Evolutionary conservation across 1,140 invertebrate species (phyloP).

Genomic region (Orius laevigatus): DNA sequence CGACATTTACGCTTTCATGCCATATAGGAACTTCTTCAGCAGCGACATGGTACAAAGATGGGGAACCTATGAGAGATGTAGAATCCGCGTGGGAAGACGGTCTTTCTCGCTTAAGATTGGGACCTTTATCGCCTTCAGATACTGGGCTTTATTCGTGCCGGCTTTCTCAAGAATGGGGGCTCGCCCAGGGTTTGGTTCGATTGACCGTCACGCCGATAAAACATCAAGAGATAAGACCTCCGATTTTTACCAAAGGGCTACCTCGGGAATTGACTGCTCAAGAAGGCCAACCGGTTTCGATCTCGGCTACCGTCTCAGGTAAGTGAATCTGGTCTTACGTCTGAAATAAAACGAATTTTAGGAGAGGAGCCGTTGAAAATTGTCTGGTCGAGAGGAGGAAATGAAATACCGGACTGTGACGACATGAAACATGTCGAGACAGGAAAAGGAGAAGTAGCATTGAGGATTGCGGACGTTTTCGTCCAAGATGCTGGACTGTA

Average conservation of each 20-base stretch:
- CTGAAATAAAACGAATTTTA: slow-evolving; percentile 20
- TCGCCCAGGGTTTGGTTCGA: slow-evolving; percentile 1
- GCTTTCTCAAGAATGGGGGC: slow-evolving; percentile 1
- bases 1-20: slow-evolving; percentile 34
- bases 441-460: slow-evolving; percentile 38
- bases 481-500: slow-evolving; percentile 54
- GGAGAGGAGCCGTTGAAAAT: slow-evolving; percentile 46
- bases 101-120: slow-evolving; percentile 33
- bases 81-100: slow-evolving; percentile 26
- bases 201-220: slow-evolving; percentile 7
- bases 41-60: slow-evolving; percentile 42
- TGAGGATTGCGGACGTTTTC: slow-evolving; percentile 46
- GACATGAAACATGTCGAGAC: slow-evolving; percentile 42
- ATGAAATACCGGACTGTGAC: slow-evolving; percentile 45
- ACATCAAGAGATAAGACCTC: slow-evolving; percentile 25
- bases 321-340: slow-evolving; percentile 3
- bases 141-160: slow-evolving; percentile 48
- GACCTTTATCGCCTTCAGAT: slow-evolving; percentile 32
- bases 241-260: slow-evolving; percentile 31
- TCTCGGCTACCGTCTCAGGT: slow-evolving; percentile 34
- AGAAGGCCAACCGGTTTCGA: slow-evolving; percentile 42
- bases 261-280: slow-evolving; percentile 29
- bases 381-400: slow-evolving; percentile 55
- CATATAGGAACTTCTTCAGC: slow-evolving; percentile 39
- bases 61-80: slow-evolving; percentile 29